Conservation (phyloP, 2,113 vertebrate genomes). For the Perca fluviatilis region DNA sequence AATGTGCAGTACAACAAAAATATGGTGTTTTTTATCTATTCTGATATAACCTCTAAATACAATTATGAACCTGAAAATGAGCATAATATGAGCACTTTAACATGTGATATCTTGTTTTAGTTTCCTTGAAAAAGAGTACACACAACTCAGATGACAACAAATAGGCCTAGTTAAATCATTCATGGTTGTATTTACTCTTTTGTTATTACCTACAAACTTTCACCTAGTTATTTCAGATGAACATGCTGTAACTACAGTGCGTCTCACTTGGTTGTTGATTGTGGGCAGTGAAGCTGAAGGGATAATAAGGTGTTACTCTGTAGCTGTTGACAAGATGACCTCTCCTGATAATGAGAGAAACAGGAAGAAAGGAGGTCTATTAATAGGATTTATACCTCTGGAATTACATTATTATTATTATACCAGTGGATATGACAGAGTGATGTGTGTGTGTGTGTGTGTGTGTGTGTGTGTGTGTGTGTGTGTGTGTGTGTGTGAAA, state of each 20-base stretch:
- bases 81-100: not conserved
- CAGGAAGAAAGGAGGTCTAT: conserved; percentile 35
- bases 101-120: not conserved
- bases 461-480: conserved; percentile 50
- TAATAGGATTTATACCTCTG: conserved; percentile 41
- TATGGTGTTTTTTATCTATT: too few species aligned
- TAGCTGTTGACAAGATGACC: conserved; percentile 55
- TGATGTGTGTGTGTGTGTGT: not conserved
- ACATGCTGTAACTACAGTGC: not conserved
- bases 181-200: not conserved
- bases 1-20: too few species aligned
- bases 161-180: not conserved
- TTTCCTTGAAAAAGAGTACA: not conserved
- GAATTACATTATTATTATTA: conserved; percentile 48
- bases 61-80: too few species aligned
- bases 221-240: not conserved
- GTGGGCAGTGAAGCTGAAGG: conserved; percentile 10
- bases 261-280: not conserved
- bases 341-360: conserved; percentile 35
- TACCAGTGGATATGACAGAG: conserved; percentile 22
- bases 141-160: too few species aligned
- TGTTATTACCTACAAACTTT: not conserved
- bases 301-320: conserved; percentile 41
- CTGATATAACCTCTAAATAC: too few species aligned
- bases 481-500: conserved; percentile 17